These are phyloP conservation scores for Drosophila suzukii DNA, from an alignment of 1,140 invertebrate genomes.

Conservation along the genomic window DNA sequence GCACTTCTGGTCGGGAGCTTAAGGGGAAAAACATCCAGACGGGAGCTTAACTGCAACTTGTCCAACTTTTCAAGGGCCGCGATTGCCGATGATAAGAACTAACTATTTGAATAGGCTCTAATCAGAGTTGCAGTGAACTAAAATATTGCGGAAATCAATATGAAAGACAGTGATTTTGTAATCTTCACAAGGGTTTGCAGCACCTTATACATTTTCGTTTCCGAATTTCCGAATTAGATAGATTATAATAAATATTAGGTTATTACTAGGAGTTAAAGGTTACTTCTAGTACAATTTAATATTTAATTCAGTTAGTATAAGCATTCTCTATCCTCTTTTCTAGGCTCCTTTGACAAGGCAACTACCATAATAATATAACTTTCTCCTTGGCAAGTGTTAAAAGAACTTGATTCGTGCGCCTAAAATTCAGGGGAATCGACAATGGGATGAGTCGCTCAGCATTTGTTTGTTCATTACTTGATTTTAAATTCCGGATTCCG, in stretches of 20 bases:
- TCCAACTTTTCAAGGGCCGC: slow-evolving; percentile 6
- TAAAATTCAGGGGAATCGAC: slow-evolving; percentile 45
- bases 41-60: slow-evolving; percentile 45
- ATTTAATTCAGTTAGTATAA: neutral
- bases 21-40: slow-evolving; percentile 27
- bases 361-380: neutral
- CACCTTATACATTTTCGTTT: too few relatives aligned
- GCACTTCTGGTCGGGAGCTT: neutral
- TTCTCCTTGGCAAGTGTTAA: slow-evolving; percentile 10
- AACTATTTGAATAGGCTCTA: slow-evolving; percentile 15
- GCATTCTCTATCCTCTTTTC: neutral
- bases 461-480: slow-evolving; percentile 66
- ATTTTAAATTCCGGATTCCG: slow-evolving; percentile 27
- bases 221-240: too few relatives aligned
- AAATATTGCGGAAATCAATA: slow-evolving; percentile 16
- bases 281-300: neutral
- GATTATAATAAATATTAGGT: neutral
- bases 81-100: slow-evolving; percentile 26
- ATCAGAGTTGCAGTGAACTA: slow-evolving; percentile 20
- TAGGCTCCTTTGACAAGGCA: neutral
- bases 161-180: neutral
- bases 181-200: neutral
- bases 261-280: too few relatives aligned
- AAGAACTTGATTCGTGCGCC: slow-evolving; percentile 14
- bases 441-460: slow-evolving; percentile 1